Base-by-base conservation (phyloP, 1,140 invertebrate genomes). In the Muscidifurax raptorellus region DNA sequence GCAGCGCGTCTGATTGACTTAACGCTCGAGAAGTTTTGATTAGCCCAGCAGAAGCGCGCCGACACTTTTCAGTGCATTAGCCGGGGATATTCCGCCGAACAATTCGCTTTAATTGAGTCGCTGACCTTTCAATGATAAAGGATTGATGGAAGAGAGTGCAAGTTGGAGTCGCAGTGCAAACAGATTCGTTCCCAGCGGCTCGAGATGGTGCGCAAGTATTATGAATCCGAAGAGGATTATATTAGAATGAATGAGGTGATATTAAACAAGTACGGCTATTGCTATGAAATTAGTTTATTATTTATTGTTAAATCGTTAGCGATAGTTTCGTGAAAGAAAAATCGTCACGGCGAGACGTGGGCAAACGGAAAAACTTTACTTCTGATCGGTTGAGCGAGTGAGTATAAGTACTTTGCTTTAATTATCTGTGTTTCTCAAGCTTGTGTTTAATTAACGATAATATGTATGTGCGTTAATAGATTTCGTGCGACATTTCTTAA, bases 321-420 rank as follows among this genome's bases (percentile, higher is more conserved):
- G 52, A 59, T 59, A n/a, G 22, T 59, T 59, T 59, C 18, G 13
- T 47, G 13, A 2, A 40, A 40, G 36, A 25, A 77, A 18, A 18
- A 77, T 71, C 27, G 75, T 83, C 82, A 71, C 82, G 28, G 18
- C 59, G 40, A 78, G 59, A 69, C 82, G 0, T 18, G 40, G 1
- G n/a, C 4, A 36, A 40, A 28, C n/a, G 36, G n/a, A 80, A 67
- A n/a, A 80, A 80, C 78, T 32, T 32, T 79, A 5, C 13, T 40
- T 28, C 10, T 66, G 59, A 79, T 76, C 64, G 30, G 77, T 77
- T 64, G 18, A 52, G 44, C 13, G 9, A 47, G 44, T 47, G 44
- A 47, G 44, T 47, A n/a, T n/a, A 10, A 47, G 9, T 47, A 47
- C 9, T 12, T 12, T 47, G 44, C 44, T 47, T 47, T 47, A 9